Percentiles rank a stretch among this genome's conserved stretches.
Conservation (phyloP, 2,113 vertebrate species). For the Paramisgurnus dabryanus region DNA sequence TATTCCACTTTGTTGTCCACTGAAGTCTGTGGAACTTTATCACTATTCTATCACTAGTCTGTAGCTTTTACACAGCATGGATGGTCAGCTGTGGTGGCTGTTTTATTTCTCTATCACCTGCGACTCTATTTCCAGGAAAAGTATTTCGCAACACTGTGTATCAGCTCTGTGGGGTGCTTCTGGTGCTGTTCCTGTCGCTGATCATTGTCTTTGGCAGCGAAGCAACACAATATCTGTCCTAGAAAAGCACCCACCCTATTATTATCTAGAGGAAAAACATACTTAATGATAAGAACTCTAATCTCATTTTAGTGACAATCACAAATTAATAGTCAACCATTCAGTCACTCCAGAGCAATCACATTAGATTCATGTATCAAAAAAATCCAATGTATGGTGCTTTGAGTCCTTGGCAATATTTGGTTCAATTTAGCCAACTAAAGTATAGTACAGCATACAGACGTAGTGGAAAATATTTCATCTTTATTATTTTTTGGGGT, state of each 20-base stretch:
- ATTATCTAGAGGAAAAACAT: slow-evolving; percentile 8
- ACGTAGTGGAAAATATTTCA: background rate
- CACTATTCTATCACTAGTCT: background rate
- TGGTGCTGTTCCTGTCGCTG: background rate
- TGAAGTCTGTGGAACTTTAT: slow-evolving; percentile 32
- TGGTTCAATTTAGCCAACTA: slow-evolving; percentile 13
- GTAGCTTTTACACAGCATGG: background rate
- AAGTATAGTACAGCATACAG: background rate
- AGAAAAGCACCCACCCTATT: slow-evolving; percentile 7
- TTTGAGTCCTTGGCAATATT: background rate
- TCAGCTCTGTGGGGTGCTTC: background rate
- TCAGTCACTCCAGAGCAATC: too few relatives aligned
- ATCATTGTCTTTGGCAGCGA: slow-evolving; percentile 29
- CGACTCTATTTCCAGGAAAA: slow-evolving; percentile 14
- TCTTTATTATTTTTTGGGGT: background rate
- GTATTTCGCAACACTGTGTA: slow-evolving; percentile 10
- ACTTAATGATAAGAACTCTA: background rate
- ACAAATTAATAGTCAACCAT: too few relatives aligned
- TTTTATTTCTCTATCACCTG: background rate
- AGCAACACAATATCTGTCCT: slow-evolving; percentile 13
- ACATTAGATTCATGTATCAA: too few relatives aligned
- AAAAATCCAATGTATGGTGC: too few relatives aligned
- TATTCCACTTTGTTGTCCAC: slow-evolving; percentile 31
- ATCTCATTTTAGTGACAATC: background rate
- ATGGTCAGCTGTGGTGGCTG: slow-evolving; percentile 1